Percentiles rank a stretch among this genome's conserved stretches.
phyloP scores from a whole-genome alignment of 2,888 invertebrate genomes.

The Cloeon dipterum region DNA sequence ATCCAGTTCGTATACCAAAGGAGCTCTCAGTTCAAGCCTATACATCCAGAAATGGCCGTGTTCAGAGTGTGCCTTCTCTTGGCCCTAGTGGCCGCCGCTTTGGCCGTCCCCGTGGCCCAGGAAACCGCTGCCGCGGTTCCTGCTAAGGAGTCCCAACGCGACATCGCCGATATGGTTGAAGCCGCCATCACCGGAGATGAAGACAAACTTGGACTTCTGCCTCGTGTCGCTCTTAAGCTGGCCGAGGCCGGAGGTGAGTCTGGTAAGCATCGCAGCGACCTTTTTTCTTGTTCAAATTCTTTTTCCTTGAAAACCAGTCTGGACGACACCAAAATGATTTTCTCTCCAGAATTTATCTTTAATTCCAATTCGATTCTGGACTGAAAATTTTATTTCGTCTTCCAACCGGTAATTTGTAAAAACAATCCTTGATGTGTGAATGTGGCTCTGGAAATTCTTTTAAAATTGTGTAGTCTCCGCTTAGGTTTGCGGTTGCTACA shows the following conservation, averaged over 20 bases:
- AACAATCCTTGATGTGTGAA: too few species aligned
- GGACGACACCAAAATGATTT: too few species aligned
- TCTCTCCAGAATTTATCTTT: not conserved
- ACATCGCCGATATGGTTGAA: not conserved
- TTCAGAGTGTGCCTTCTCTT: not conserved
- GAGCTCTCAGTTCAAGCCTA: too few species aligned
- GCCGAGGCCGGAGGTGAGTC: constrained; percentile 1
- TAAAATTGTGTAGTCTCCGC: too few species aligned
- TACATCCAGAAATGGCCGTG: not conserved
- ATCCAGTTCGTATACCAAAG: too few species aligned
- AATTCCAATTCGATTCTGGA: not conserved
- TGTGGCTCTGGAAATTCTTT: too few species aligned
- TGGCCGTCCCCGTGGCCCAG: not conserved
- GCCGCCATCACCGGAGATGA: not conserved
- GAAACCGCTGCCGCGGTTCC: not conserved
- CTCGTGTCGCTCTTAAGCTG: not conserved
- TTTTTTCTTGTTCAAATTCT: not conserved
- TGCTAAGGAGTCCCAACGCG: not conserved
- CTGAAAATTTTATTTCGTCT: not conserved
- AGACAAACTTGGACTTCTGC: not conserved
- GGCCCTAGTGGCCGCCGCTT: not conserved
- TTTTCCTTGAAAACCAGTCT: not conserved
- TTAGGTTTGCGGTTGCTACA: too few species aligned
- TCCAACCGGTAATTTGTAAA: too few species aligned
- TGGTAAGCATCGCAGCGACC: not conserved